Percentiles rank a stretch among this genome's conserved stretches.
Evolutionary conservation across 1,140 invertebrate species (phyloP).

Genomic region (Drosophila guanche): DNA sequence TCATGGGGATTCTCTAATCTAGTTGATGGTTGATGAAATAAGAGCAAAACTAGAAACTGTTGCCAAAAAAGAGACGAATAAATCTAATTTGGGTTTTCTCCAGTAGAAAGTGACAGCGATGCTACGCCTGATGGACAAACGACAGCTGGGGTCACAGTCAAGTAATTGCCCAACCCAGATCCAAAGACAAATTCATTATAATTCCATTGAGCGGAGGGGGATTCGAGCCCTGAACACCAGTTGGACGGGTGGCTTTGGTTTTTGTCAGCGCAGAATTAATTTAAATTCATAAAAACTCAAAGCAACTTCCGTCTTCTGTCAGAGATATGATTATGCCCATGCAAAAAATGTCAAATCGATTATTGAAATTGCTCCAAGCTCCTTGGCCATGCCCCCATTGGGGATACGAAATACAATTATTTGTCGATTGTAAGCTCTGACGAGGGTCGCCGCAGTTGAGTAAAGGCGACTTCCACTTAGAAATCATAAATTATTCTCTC

Average conservation of each 20-base stretch:
- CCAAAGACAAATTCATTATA: slow-evolving; percentile 38
- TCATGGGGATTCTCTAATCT: too few relatives aligned
- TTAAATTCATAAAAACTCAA: slow-evolving; percentile 16
- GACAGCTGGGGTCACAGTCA: slow-evolving; percentile 42
- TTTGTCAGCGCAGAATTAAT: slow-evolving; percentile 17
- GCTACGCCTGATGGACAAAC: slow-evolving; percentile 21
- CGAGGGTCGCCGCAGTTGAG: slow-evolving; percentile 13
- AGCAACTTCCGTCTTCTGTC: slow-evolving; percentile 35
- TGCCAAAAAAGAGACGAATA: slow-evolving; percentile 32
- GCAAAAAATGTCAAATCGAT: slow-evolving; percentile 37
- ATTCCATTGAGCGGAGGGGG: slow-evolving; percentile 23
- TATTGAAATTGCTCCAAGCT: slow-evolving; percentile 34
- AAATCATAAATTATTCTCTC: slow-evolving; percentile 15
- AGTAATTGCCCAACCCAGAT: slow-evolving; percentile 39
- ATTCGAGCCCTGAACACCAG: slow-evolving; percentile 24
- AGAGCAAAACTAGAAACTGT: slow-evolving; percentile 25
- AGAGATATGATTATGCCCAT: slow-evolving; percentile 2
- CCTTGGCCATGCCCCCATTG: slow-evolving; percentile 10
- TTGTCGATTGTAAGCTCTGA: slow-evolving; percentile 34
- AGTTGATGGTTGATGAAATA: slow-evolving; percentile 2
- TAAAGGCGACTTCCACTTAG: slow-evolving; percentile 10
- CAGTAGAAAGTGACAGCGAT: slow-evolving; percentile 47
- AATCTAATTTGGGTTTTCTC: slow-evolving; percentile 34
- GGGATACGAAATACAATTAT: slow-evolving; percentile 27
- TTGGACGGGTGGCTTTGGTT: slow-evolving; percentile 19